These are phyloP conservation scores for Acronicta alni DNA, from an alignment of 2,888 invertebrate species.

Conservation along the genomic window DNA sequence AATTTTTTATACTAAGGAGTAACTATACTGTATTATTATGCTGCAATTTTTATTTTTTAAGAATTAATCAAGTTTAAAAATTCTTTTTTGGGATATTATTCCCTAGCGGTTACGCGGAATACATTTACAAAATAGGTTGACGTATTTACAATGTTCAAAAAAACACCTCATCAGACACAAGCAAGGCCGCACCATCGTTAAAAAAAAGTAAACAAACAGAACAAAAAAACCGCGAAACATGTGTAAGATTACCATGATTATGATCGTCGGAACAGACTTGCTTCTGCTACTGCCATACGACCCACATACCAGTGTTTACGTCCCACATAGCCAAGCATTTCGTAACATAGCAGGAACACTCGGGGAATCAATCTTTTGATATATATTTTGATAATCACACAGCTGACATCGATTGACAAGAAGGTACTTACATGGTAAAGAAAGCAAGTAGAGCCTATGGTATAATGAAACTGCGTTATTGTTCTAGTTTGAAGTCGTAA, in stretches of 20 bases:
- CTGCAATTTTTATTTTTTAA: background rate
- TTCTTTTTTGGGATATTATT: no score
- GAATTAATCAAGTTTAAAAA: no score
- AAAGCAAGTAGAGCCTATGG: no score
- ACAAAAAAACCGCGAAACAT: constrained; percentile 21
- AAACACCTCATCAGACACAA: background rate
- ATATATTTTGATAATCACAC: constrained; percentile 33
- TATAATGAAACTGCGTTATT: no score
- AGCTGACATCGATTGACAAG: constrained; percentile 19
- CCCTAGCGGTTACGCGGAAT: background rate
- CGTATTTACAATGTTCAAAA: background rate
- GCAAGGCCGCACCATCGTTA: background rate
- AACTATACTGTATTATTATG: no score
- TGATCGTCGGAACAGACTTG: constrained; percentile 65
- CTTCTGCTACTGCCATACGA: constrained; percentile 65
- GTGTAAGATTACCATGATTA: constrained; percentile 63
- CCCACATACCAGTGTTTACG: constrained; percentile 80
- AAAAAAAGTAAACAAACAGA: constrained; percentile 49
- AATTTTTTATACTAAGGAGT: no score
- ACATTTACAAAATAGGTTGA: no score
- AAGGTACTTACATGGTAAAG: constrained; percentile 4
- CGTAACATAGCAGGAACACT: constrained; percentile 59
- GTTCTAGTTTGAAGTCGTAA: no score
- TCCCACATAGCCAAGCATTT: constrained; percentile 72
- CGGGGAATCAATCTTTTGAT: constrained; percentile 39